Percentiles rank a stretch among this genome's conserved stretches.
phyloP scores from a whole-genome alignment of 2,888 invertebrate species.

The Trichacis sp. region DNA sequence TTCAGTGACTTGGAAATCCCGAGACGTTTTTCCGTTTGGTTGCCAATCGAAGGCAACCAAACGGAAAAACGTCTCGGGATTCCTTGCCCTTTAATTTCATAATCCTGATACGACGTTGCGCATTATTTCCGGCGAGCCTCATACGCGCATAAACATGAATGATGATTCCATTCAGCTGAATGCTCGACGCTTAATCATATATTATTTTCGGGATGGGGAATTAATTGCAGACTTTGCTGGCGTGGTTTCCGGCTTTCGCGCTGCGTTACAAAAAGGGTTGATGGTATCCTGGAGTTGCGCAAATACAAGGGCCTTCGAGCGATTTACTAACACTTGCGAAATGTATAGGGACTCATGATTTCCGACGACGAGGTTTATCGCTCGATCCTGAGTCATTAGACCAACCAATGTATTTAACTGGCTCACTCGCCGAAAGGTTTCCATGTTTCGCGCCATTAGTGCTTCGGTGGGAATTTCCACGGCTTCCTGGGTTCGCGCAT shows the following conservation, averaged over 20 bases:
- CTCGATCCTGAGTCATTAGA: conserved; percentile 12
- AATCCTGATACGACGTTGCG: neutral
- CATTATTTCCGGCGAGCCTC: neutral
- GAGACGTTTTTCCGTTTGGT: too few species aligned
- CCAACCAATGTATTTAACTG: conserved; percentile 4
- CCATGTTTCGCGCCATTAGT: neutral
- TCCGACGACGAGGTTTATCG: conserved; percentile 6
- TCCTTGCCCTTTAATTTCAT: neutral
- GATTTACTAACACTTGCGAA: neutral
- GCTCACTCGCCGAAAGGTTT: neutral
- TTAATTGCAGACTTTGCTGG: neutral
- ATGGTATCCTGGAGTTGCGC: neutral
- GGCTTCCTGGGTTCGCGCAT: neutral
- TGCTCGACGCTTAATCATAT: neutral
- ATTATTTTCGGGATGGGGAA: neutral
- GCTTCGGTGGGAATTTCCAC: neutral
- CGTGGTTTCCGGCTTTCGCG: neutral
- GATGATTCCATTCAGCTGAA: conserved; percentile 1
- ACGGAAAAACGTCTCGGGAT: neutral
- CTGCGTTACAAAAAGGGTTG: neutral
- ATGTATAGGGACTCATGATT: neutral
- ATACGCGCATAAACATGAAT: neutral
- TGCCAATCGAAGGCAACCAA: too few species aligned
- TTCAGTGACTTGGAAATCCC: too few species aligned
- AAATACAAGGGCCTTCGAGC: neutral